phyloP scores from a whole-genome alignment of 1,140 invertebrate species.

The Acromyrmex heyeri region DNA sequence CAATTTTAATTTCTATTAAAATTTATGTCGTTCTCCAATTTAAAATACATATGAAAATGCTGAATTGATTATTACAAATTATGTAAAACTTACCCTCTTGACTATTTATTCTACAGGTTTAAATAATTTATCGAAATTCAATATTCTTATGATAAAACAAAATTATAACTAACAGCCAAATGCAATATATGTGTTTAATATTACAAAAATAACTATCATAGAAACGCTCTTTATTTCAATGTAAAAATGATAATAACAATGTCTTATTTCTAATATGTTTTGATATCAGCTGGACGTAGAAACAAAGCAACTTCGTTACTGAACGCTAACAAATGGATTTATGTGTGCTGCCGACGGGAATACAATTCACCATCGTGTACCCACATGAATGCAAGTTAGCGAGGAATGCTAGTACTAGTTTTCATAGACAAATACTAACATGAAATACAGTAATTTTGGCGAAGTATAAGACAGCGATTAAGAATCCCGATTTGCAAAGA shows the following conservation, averaged over 20 bases:
- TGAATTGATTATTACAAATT: conserved; percentile 4
- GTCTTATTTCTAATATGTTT: background rate
- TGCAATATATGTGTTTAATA: background rate
- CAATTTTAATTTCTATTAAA: background rate
- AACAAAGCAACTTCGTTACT: conserved; percentile 37
- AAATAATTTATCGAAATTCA: conserved; percentile 12
- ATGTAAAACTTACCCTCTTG: background rate
- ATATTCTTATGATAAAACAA: background rate
- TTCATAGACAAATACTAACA: background rate
- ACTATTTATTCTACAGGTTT: background rate
- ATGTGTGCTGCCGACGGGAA: conserved; percentile 60
- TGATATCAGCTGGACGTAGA: background rate
- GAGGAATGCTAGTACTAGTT: background rate
- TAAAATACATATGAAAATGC: background rate
- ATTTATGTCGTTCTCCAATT: background rate
- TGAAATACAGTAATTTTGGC: background rate
- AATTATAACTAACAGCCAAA: background rate
- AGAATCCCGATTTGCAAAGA: background rate
- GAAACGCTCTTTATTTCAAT: background rate
- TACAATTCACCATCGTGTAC: conserved; percentile 71
- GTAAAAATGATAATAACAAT: background rate
- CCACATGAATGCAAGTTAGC: background rate
- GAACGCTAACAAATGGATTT: conserved; percentile 76
- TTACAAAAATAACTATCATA: background rate
- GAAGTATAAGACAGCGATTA: background rate